Conservation (phyloP, 2,113 vertebrate genomes). For the Odobenus rosmarus region DNA sequence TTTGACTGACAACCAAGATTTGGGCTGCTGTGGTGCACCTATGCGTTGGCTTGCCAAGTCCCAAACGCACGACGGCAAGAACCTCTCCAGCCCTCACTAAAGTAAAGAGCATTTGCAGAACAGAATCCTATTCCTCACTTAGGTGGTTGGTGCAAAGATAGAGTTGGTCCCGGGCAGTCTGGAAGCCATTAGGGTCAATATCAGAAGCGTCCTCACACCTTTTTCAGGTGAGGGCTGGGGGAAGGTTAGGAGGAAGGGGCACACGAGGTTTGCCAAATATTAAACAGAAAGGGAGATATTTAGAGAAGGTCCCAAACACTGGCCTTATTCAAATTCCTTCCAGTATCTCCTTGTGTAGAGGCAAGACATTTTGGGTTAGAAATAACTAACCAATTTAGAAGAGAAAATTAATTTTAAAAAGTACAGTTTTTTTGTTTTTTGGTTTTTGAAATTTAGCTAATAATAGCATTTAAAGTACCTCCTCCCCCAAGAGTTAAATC, state of each 20-base stretch:
- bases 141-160: background rate
- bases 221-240: background rate
- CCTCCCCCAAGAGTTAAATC: background rate
- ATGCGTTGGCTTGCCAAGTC: conserved; percentile 11
- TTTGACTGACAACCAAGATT: conserved; percentile 76
- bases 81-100: conserved; percentile 34
- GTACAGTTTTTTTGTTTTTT: background rate
- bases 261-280: background rate
- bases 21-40: conserved; percentile 9
- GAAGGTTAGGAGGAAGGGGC: background rate
- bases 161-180: background rate
- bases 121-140: background rate
- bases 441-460: background rate
- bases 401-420: background rate
- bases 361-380: background rate
- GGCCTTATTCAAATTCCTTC: background rate
- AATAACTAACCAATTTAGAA: conserved; percentile 39
- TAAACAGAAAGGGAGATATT: background rate
- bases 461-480: background rate
- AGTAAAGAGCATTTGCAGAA: background rate
- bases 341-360: background rate
- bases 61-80: background rate
- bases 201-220: background rate
- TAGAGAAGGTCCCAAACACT: conserved; percentile 19
- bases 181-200: background rate